Base-by-base conservation (phyloP, 2,797 vertebrate species). In the Betta splendens region DNA sequence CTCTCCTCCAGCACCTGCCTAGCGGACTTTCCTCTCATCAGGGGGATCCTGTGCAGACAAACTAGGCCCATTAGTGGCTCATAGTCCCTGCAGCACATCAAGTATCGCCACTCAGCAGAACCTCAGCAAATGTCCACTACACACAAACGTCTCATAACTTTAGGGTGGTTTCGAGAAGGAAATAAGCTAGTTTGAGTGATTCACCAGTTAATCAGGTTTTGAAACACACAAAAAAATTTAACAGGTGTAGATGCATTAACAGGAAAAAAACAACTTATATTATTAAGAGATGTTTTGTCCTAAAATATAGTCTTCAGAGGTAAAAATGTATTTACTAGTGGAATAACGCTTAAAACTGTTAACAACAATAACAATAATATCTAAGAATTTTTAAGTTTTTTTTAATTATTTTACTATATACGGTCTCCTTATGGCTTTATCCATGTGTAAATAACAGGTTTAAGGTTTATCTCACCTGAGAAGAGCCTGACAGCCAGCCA, bases 21-120 rank as follows among this genome's bases (percentile, higher is more conserved):
- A 54, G 63, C 68, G 0, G 72, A 65, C 53, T 66, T 73, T 9
- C 60, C 71, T 67, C 64, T 75, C 7, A n/a, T 60, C 46, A 77
- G 35, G 47, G 75, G 72, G 33, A 81, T 51, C 32, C 83, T 83
- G 57, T 13, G 22, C 44, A 51, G 21, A 50, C 49, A 50, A n/a
- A 43, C 17, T 12, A 18, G 9, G 5, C 5, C 10, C 25, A 21
- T 44, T 35, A 21, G n/a, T 5, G 15, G 3, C 13, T 16, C 51
- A 20, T 20, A 18, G 35, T 36, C n/a, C 3, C 42, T 18, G 28
- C 36, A 35, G n/a, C 26, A 39, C 26, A 23, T n/a, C n/a, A 18
- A 36, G 44, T 20, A 51, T 16, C 46, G 31, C 9, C 36, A 22
- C 16, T 21, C 21, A 20, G 37, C 36, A 29, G 15, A 46, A n/a